Conservation (phyloP, 2,797 vertebrate species). For the Sebastolobus altivelis region DNA sequence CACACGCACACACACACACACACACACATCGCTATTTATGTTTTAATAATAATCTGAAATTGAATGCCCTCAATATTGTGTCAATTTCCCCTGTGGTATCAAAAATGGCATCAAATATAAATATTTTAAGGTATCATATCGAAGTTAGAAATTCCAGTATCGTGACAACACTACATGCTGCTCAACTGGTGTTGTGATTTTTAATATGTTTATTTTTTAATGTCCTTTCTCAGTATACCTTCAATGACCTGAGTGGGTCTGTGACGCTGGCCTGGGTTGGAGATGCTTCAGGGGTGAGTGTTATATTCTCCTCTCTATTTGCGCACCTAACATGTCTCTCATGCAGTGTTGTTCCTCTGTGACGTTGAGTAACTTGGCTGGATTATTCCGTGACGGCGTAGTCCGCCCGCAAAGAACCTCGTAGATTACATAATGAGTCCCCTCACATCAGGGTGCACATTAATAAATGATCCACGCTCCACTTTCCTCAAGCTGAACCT, state of each 20-base stretch:
- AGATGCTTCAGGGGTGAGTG: constrained; percentile 94
- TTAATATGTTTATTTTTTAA: neutral
- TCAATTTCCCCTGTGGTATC: too few species aligned
- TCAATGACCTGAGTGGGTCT: constrained; percentile 92
- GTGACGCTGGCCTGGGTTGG: constrained; percentile 96
- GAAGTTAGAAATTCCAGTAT: too few species aligned
- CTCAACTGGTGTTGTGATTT: neutral
- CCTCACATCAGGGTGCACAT: constrained; percentile 4
- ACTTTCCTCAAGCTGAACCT: constrained; percentile 31
- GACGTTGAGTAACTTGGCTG: constrained; percentile 4
- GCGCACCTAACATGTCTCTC: neutral
- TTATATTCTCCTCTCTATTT: constrained; percentile 13
- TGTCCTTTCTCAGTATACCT: constrained; percentile 81
- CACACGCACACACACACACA: too few species aligned
- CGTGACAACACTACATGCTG: neutral
- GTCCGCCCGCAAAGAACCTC: constrained; percentile 4
- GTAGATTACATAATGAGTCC: constrained; percentile 8
- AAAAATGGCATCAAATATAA: too few species aligned
- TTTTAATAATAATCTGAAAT: too few species aligned
- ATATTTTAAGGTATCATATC: too few species aligned
- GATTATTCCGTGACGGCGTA: constrained; percentile 1
- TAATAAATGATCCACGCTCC: constrained; percentile 26
- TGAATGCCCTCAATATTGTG: too few species aligned
- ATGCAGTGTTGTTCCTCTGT: neutral
- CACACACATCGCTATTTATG: too few species aligned